Evolutionary conservation across 2,113 vertebrate species (phyloP).

Genomic region (Tilapia sparmanii): DNA sequence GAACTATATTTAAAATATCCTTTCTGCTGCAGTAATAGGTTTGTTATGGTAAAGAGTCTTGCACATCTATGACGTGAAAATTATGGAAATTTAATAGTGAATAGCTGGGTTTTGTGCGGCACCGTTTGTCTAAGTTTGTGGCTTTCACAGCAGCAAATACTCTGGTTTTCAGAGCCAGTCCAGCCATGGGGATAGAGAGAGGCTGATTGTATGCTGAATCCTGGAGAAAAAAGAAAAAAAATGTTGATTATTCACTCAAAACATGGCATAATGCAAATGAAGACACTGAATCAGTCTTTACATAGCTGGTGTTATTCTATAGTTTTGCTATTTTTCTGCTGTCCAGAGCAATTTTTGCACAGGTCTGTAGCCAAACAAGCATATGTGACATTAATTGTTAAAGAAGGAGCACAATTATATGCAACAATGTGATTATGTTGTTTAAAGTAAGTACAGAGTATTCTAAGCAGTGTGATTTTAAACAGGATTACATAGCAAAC

Average conservation of each 20-base stretch:
- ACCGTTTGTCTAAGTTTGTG: slow-evolving; percentile 94
- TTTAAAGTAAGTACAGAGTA: neutral
- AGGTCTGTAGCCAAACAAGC: neutral
- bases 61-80: neutral
- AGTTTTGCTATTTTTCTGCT: neutral
- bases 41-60: neutral
- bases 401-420: neutral
- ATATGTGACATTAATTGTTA: neutral
- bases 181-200: slow-evolving; percentile 84
- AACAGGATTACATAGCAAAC: neutral
- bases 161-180: slow-evolving; percentile 93
- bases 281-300: neutral
- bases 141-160: slow-evolving; percentile 95
- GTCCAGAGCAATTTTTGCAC: neutral
- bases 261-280: neutral
- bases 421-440: neutral
- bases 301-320: neutral
- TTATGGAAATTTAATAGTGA: neutral
- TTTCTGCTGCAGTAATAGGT: neutral
- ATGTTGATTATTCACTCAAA: neutral
- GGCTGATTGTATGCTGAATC: slow-evolving; percentile 90
- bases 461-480: neutral
- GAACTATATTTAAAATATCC: neutral
- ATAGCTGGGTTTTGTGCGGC: neutral
- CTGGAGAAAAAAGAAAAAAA: slow-evolving; percentile 53